Percentiles rank a stretch among this genome's conserved stretches.
These are phyloP conservation scores for Leptura quadrifasciata DNA, from an alignment of 2,888 invertebrate genomes.

Conservation along the genomic window DNA sequence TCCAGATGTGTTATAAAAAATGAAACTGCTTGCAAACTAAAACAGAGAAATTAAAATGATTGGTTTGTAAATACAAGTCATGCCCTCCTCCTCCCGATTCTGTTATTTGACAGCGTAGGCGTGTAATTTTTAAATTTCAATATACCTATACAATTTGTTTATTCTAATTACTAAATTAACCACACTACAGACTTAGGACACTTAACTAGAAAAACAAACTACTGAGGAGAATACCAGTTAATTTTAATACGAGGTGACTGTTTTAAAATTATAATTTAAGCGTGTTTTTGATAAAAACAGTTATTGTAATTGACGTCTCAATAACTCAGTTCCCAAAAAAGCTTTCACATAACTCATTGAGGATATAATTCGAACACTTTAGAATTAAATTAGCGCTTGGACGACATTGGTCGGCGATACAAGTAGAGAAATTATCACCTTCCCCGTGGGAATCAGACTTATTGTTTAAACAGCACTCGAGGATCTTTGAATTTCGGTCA, in stretches of 20 bases:
- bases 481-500: constrained; percentile 64
- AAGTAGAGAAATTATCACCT: constrained; percentile 61
- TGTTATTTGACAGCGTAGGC: too few species aligned
- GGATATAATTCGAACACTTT: constrained; percentile 25
- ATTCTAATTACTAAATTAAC: too few species aligned
- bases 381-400: constrained; percentile 37
- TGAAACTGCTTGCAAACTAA: too few species aligned
- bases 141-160: too few species aligned
- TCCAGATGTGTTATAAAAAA: too few species aligned
- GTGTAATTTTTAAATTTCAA: too few species aligned
- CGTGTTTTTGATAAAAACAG: neutral
- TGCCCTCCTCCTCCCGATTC: too few species aligned
- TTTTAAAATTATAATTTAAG: constrained; percentile 17
- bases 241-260: neutral
- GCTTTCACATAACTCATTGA: constrained; percentile 29
- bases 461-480: constrained; percentile 62
- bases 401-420: constrained; percentile 44
- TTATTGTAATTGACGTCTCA: constrained; percentile 28
- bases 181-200: too few species aligned
- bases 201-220: constrained; percentile 6
- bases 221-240: neutral
- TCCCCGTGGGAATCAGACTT: constrained; percentile 64
- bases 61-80: too few species aligned
- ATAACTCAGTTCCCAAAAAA: constrained; percentile 10
- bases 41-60: too few species aligned